phyloP scores from a whole-genome alignment of 2,113 vertebrate species.

The Leptobrachium ailaonicum region DNA sequence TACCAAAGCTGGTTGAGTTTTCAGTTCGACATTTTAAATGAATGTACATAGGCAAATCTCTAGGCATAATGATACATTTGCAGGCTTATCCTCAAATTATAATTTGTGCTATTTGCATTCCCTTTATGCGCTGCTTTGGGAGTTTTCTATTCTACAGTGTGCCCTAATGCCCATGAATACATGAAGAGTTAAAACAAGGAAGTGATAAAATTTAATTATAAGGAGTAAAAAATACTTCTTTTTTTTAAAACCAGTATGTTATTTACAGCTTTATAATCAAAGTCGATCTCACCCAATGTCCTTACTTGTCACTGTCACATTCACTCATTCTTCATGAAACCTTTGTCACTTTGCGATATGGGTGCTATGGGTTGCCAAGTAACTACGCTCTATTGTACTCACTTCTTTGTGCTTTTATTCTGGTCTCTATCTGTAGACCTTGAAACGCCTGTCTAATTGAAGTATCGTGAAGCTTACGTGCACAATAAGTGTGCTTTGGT shows the following conservation, averaged over 20 bases:
- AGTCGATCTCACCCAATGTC: conserved; percentile 48
- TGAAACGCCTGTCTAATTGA: conserved; percentile 23
- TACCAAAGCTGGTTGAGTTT: too few relatives aligned
- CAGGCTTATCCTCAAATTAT: too few relatives aligned
- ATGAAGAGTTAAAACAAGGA: too few relatives aligned
- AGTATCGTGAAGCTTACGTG: conserved; percentile 7
- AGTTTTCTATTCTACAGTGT: too few relatives aligned
- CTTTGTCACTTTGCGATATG: conserved; percentile 56
- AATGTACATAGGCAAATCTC: too few relatives aligned
- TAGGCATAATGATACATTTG: too few relatives aligned
- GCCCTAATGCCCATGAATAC: too few relatives aligned
- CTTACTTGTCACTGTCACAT: conserved; percentile 44
- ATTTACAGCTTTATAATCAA: conserved; percentile 36
- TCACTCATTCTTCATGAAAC: conserved; percentile 59
- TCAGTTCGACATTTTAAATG: too few relatives aligned
- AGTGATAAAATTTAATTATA: too few relatives aligned
- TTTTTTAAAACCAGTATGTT: not conserved
- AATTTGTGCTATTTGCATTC: too few relatives aligned
- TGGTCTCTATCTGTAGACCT: conserved; percentile 28
- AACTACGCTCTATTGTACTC: conserved; percentile 54
- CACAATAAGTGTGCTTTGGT: not conserved
- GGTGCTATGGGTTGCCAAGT: conserved; percentile 69
- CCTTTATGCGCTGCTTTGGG: too few relatives aligned
- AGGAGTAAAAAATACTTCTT: not conserved
- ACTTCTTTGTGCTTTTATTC: conserved; percentile 28